A percentile compares a stretch with the other conserved stretches of the same genome.
These are phyloP conservation scores for Erebia epiphron DNA, from an alignment of 2,888 invertebrate species.

Conservation along the genomic window DNA sequence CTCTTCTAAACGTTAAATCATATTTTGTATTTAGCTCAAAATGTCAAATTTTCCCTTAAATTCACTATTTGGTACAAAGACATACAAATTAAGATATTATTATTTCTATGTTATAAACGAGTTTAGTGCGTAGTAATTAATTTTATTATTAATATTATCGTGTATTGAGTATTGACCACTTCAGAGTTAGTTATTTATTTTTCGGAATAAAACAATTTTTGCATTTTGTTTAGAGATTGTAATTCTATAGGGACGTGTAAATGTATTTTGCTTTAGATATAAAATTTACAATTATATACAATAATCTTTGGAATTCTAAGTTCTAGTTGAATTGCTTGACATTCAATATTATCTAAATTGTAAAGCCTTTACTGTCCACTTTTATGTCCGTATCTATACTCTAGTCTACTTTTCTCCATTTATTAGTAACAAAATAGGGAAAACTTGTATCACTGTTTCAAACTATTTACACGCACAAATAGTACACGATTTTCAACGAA, in stretches of 20 bases:
- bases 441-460: not conserved
- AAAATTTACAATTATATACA: constrained; percentile 37
- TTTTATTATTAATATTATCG: constrained; percentile 5
- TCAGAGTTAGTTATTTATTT: constrained; percentile 66
- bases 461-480: constrained; percentile 25
- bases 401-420: not conserved
- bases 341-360: not conserved
- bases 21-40: constrained; percentile 52
- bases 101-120: constrained; percentile 73
- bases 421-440: not conserved
- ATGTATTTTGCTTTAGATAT: constrained; percentile 61
- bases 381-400: not conserved
- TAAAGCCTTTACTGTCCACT: not conserved
- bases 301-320: constrained; percentile 13
- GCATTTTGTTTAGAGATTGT: constrained; percentile 72
- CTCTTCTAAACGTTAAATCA: constrained; percentile 48
- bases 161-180: constrained; percentile 33
- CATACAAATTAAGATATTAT: constrained; percentile 79
- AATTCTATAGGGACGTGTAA: constrained; percentile 64
- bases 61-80: constrained; percentile 78
- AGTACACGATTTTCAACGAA: constrained; percentile 22
- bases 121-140: constrained; percentile 54
- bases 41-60: constrained; percentile 55
- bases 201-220: constrained; percentile 64
- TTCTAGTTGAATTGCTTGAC: not conserved